phyloP scores from a whole-genome alignment of 2,113 vertebrate species.

The Terrapene triunguis region DNA sequence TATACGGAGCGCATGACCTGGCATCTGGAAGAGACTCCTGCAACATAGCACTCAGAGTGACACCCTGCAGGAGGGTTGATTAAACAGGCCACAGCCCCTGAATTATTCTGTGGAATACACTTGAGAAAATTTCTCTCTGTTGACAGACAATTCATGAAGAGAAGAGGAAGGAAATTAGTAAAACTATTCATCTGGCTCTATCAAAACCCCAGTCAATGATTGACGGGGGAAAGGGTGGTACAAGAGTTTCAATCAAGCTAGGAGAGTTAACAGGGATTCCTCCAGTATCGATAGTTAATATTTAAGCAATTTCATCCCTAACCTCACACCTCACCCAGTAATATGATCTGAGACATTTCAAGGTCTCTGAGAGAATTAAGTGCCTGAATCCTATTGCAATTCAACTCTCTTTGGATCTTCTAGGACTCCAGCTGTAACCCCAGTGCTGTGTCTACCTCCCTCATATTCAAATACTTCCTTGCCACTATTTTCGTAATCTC shows the following conservation, averaged over 20 bases:
- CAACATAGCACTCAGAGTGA: fast-evolving
- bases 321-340: background rate
- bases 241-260: background rate
- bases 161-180: background rate
- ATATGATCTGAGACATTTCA: background rate
- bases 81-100: background rate
- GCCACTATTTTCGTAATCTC: background rate
- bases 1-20: background rate
- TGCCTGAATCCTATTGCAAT: background rate
- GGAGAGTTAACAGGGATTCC: background rate
- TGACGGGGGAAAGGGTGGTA: background rate
- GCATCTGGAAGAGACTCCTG: background rate
- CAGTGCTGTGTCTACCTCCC: background rate
- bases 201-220: background rate
- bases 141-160: background rate
- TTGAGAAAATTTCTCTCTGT: background rate
- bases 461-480: background rate
- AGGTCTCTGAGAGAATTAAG: background rate
- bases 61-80: background rate
- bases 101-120: background rate
- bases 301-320: background rate
- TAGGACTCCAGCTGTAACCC: background rate
- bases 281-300: background rate
- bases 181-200: background rate
- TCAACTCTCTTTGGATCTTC: background rate